A percentile compares a stretch with the other conserved stretches of the same genome.
Conservation (phyloP, 2,113 vertebrate genomes). For the Chelonoidis abingdonii region DNA sequence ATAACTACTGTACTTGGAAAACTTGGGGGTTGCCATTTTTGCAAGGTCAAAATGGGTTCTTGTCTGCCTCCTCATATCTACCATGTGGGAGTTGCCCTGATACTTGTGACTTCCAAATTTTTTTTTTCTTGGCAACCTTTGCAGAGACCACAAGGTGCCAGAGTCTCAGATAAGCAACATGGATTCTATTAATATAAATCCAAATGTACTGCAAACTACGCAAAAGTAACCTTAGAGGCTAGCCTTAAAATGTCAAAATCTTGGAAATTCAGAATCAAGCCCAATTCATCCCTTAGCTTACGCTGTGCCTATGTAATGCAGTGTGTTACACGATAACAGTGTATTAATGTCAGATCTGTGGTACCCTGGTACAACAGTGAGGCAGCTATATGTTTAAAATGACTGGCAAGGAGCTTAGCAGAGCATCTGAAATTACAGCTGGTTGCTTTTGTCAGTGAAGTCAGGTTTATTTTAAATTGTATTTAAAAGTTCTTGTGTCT, state of each 20-base stretch:
- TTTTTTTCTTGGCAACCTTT: conserved; percentile 42
- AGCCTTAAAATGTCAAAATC: background rate
- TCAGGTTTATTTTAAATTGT: background rate
- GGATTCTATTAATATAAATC: conserved; percentile 48
- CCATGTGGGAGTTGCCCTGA: conserved; percentile 21
- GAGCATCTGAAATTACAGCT: background rate
- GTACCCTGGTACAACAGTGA: background rate
- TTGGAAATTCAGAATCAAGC: background rate
- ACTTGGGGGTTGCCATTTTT: background rate
- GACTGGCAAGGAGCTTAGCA: background rate
- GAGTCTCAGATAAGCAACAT: conserved; percentile 6
- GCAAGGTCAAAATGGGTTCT: conserved; percentile 12
- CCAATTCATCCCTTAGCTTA: background rate
- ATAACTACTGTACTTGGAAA: rapidly evolving
- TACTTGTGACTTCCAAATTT: conserved; percentile 45
- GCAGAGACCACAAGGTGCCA: conserved; percentile 29
- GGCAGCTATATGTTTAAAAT: background rate
- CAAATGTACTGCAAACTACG: background rate
- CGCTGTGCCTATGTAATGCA: background rate
- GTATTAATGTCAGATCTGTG: background rate
- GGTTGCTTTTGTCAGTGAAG: conserved; percentile 42
- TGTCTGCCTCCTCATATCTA: background rate
- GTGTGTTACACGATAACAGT: background rate
- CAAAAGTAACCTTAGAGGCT: conserved; percentile 2
- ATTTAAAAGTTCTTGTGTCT: background rate